These are phyloP conservation scores for Tetraneura akinire DNA, from an alignment of 1,140 invertebrate genomes.

Conservation along the genomic window DNA sequence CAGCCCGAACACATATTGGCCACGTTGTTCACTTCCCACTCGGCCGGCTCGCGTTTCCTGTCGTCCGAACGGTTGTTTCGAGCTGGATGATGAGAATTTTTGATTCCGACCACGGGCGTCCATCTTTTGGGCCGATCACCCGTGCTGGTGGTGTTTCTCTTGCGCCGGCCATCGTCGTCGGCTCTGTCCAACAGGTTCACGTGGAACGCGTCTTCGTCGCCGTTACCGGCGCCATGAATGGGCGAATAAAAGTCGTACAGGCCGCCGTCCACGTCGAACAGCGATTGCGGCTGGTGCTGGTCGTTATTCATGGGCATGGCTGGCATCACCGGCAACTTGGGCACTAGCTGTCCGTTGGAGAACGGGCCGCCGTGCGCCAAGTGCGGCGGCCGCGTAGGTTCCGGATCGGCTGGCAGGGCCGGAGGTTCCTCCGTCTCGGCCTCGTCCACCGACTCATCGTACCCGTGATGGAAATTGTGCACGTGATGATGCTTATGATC, in stretches of 20 bases:
- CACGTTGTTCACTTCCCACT: slow-evolving; percentile 79
- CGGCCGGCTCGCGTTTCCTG: slow-evolving; percentile 70
- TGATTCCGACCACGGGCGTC: background rate
- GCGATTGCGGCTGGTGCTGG: background rate
- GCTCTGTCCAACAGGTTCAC: slow-evolving; percentile 18
- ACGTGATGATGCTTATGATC: slow-evolving; percentile 83
- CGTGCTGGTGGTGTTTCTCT: background rate
- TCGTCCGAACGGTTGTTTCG: background rate
- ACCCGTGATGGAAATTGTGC: slow-evolving; percentile 74
- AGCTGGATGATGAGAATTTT: too few relatives aligned
- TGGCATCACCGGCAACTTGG: background rate
- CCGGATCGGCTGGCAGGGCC: background rate
- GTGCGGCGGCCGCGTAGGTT: slow-evolving; percentile 16
- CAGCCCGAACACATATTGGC: slow-evolving; percentile 71
- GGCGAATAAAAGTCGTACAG: slow-evolving; percentile 8
- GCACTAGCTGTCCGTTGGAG: slow-evolving; percentile 24
- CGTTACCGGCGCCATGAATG: too few relatives aligned
- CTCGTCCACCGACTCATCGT: slow-evolving; percentile 42
- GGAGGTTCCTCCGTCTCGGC: background rate
- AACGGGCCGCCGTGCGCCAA: slow-evolving; percentile 28
- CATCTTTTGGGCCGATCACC: slow-evolving; percentile 5
- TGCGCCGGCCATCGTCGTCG: background rate
- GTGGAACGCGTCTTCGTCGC: slow-evolving; percentile 3
- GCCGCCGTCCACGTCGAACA: background rate
- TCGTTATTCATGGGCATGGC: background rate